Base-by-base conservation (phyloP, 2,797 vertebrate genomes). In the Xenopus petersii region DNA sequence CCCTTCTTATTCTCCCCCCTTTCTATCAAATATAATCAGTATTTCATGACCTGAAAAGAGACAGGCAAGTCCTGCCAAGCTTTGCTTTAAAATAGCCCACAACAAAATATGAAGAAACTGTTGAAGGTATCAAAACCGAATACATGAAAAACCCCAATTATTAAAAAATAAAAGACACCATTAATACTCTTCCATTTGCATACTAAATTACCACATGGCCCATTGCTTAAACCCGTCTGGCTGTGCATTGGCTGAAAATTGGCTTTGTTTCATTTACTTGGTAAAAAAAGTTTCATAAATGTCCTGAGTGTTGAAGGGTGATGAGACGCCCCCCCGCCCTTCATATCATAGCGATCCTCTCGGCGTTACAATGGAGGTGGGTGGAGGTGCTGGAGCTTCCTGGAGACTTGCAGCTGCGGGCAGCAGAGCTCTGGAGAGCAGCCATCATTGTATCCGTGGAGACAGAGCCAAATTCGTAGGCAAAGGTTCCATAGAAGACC, bases 401-500 rank as follows among this genome's bases (percentile, higher is more conserved):
- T 0, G 94, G 91, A 59, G 94, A 94, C 84, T 97, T 97, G 71
- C 94, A 93, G 70, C 92, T 91, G 77, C 94, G 92, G 10, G 91
- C 84, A 0, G 89, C 77, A 66, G 87, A 82, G 64, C 90, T 90
- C 84, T 94, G 94, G 77, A 96, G 85, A 1, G 92, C 93, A 0
- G 92, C 93, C 89, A 98, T 91, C 83, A 99, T 84, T 48, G 96
- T 98, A 74, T 98, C 94, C 4, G 91, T 94, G 86, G 95, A 98
- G 84, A 99, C 92, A 0, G 95, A 93, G 82, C 96, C 96, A 0
- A 98, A 99, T 88, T 99, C 97, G 0, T 96, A 97, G 79, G 96
- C 95, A 91, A 98, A 99, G 47, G 96, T 98, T 76, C 97, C 97
- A 0, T 98, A 98, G 88, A 98, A 99, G 79, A 99, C 88, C 66